Base-by-base conservation (phyloP, 2,888 invertebrate genomes). In the Kryphioiulus occultus region DNA sequence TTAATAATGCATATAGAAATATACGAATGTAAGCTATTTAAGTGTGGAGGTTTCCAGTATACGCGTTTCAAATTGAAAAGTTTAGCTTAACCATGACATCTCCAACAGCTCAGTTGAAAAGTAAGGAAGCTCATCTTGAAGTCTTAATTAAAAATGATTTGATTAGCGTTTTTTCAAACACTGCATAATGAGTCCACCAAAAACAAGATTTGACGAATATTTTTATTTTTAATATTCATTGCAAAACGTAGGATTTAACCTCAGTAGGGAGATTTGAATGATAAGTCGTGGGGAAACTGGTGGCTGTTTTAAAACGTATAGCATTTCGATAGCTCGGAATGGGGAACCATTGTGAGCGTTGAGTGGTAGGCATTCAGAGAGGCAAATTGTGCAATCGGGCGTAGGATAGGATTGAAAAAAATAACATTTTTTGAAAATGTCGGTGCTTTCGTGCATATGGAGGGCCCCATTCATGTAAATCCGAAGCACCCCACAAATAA, bases 391-490 rank as follows among this genome's bases (percentile, higher is more conserved):
- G 68, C 22, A 68, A 68, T 68, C 68, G 26, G 68, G 68, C 68
- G 68, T 68, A 68, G 68, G 68, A 68, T 26, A 10, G 68, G 68
- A 68, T 26, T 68, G 22, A 68, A 68, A 68, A 68, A 68, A 26
- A 68, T 68, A 68, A 68, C 68, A 68, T 68, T 68, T 35, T 68
- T 26, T 68, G 22, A 68, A 68, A 68, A 68, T 68, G 26, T 68
- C 68, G 22, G 68, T 68, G 17, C 68, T 68, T 68, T 68, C 26
- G 68, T 26, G 22, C 68, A 26, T 68, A 68, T 68, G 68, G 22
- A 68, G 68, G 26, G 68, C 68, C 68, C 68, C 19, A 68, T 68
- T 68, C 68, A 68, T 26, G 68, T 68, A 68, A 68, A 68, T 68
- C 68, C 68, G n/a, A 7, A 68, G 68, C 68, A 68, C 68, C 68